Evolutionary conservation across 2,888 invertebrate genomes (phyloP), one percentile per base, ranked within the genome.

Genomic region (Harpagoxenus sublaevis): DNA sequence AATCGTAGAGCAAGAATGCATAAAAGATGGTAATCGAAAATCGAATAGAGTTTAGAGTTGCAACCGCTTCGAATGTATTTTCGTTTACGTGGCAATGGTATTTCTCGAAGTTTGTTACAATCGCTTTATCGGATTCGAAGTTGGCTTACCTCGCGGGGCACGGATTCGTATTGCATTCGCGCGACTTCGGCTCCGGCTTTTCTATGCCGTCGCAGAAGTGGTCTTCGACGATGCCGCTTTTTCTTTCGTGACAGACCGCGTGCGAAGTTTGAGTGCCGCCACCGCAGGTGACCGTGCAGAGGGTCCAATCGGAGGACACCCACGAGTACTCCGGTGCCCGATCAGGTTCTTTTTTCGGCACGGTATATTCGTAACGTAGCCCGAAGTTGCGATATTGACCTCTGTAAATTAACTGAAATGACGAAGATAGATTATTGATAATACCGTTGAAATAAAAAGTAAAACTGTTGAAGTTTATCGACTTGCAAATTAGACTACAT

Each of bases 281-380:
- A 6, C 98, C 98, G 95, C 98, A 98, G 9, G 97, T 96, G 0
- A 96, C 96, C 28, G 96, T 97, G 95, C 98, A 98, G 23, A 97
- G 96, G 2, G 97, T 97, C 98, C 98, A 98, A 88, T 97, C 97
- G 53, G 97, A 96, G 90, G 97, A 96, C 57, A 97, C 96, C 98
- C 98, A 98, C 71, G 96, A 95, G 95, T 97, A 97, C 88, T 96
- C 96, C 0, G 96, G 96, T 35, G 95, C 95, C 70, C 96, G 95
- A 53, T 95, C 95, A 12, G 95, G 95, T 92, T 97, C 96, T 81
- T 96, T 95, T 90, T 96, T 97, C 62, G 96, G 96, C 88, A 97
- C 96, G 0, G 97, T 98, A 95, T 98, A 98, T 94, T 98, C 98
- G 95, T 98, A 98, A 90, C 96, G 96, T 53, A 98, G 96, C 71